Percentiles rank a stretch among this genome's conserved stretches.
phyloP scores from a whole-genome alignment of 2,113 vertebrate species.

The Hiodon tergisus region DNA sequence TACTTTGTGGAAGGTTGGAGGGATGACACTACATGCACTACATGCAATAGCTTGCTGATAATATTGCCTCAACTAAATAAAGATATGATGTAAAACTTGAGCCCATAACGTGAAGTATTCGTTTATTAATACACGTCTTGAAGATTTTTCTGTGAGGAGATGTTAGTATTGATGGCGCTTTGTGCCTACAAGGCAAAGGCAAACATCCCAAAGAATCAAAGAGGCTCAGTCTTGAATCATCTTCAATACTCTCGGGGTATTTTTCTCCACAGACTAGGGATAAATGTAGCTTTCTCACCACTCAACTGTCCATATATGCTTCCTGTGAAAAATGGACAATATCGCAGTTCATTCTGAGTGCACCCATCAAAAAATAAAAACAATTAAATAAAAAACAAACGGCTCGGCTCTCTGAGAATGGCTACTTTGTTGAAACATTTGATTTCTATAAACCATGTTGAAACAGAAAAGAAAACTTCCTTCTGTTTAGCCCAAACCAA shows the following conservation, averaged over 20 bases:
- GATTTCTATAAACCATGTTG: constrained; percentile 62
- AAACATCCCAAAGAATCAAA: constrained; percentile 59
- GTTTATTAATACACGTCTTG: constrained; percentile 36
- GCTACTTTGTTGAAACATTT: constrained; percentile 51
- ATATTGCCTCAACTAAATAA: constrained; percentile 36
- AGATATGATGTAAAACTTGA: constrained; percentile 43
- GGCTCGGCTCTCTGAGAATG: constrained; percentile 46
- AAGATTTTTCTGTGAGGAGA: constrained; percentile 54
- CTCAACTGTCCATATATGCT: constrained; percentile 54
- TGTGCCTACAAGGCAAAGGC: constrained; percentile 49
- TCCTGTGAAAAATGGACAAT: constrained; percentile 56
- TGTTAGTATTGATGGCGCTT: constrained; percentile 68
- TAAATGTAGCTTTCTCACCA: constrained; percentile 40
- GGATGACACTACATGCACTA: too few relatives aligned
- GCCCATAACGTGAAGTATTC: constrained; percentile 34
- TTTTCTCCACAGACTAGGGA: too few relatives aligned
- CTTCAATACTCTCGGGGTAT: too few relatives aligned
- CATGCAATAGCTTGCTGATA: neutral
- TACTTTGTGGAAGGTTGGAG: neutral
- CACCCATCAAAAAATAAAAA: constrained; percentile 50
- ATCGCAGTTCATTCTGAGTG: constrained; percentile 70
- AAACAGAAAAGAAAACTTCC: constrained; percentile 82
- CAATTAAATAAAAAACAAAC: constrained; percentile 8
- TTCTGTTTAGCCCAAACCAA: constrained; percentile 75
- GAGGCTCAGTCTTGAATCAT: constrained; percentile 42